Evolutionary conservation across 2,797 vertebrate genomes (phyloP).

Genomic region (Gastrophryne carolinensis): DNA sequence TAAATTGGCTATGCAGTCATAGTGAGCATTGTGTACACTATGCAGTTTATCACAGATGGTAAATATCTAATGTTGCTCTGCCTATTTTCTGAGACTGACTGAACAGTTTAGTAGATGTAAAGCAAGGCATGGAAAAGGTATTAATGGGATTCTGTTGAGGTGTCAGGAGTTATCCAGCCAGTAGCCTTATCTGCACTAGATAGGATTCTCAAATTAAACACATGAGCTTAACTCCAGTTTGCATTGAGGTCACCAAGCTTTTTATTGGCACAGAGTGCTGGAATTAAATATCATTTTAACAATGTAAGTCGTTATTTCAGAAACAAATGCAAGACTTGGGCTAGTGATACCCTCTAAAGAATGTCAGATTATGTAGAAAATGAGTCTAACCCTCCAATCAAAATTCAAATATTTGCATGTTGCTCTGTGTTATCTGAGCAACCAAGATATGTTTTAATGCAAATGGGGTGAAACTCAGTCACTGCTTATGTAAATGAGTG

Average conservation of each 20-base stretch:
- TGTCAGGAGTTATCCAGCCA: conserved; percentile 30
- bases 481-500: conserved; percentile 47
- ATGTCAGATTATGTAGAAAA: conserved; percentile 44
- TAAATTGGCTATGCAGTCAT: no score
- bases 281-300: conserved; percentile 46
- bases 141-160: conserved; percentile 30
- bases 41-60: no score
- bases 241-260: conserved; percentile 32
- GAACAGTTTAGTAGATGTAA: not conserved
- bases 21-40: no score
- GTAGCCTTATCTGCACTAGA: conserved; percentile 31
- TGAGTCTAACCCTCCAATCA: conserved; percentile 30
- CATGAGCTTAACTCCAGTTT: conserved; percentile 44
- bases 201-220: conserved; percentile 38
- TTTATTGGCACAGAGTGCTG: conserved; percentile 23
- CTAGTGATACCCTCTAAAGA: conserved; percentile 45
- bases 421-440: conserved; percentile 37
- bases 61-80: no score
- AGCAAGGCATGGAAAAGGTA: conserved; percentile 12
- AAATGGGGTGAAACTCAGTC: conserved; percentile 40
- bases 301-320: conserved; percentile 44
- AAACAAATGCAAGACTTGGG: conserved; percentile 34
- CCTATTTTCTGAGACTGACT: not conserved
- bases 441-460: conserved; percentile 44
- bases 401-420: conserved; percentile 35